Base-by-base conservation (phyloP, 2,113 vertebrate genomes). In the Morone chrysops region DNA sequence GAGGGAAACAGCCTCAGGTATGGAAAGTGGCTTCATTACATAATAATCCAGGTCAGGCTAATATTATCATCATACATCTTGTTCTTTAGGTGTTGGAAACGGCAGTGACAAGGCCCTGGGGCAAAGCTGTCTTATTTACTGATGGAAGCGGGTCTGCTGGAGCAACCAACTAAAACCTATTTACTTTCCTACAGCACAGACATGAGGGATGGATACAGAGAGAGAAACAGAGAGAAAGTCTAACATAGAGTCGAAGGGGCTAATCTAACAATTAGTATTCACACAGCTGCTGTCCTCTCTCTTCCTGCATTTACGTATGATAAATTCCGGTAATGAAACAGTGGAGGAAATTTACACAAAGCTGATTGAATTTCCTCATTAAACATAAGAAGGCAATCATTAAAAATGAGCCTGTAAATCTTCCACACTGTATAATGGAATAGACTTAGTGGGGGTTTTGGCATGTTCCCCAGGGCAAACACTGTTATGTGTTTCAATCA, bases 251-350 rank as follows among this genome's bases (percentile, higher is more conserved):
- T 1, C 8, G n/a, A 83, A 70, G 31, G 11, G 38, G 75, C 83
- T 90, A 75, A 87, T 90, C 85, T 81, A 43, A 77, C 62, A 54
- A 86, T 92, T 88, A 85, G 80, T 79, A 92, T 92, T 90, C 91
- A 77, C 48, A 63, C 56, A 11, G 70, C 71, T 57, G 75, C 82
- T 20, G 47, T 47, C 18, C 53, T 38, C 65, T 61, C 75, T 20
- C 67, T 51, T 31, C 40, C 60, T 60, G 54, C 63, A 71, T 87
- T 77, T 65, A 66, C 80, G 12, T 87, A 69, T 70, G 63, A 78
- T 71, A 82, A 81, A 80, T 73, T 57, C 70, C 36, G 4, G 68
- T 87, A 84, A 92, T 90, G 84, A 88, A 91, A 91, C 77, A 72
- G 83, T 66, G 67, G 70, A 80, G 80, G 67, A 60, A 87, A 86